These are phyloP conservation scores for Lycocorax pyrrhopterus DNA, from an alignment of 2,113 vertebrate genomes.

Conservation along the genomic window DNA sequence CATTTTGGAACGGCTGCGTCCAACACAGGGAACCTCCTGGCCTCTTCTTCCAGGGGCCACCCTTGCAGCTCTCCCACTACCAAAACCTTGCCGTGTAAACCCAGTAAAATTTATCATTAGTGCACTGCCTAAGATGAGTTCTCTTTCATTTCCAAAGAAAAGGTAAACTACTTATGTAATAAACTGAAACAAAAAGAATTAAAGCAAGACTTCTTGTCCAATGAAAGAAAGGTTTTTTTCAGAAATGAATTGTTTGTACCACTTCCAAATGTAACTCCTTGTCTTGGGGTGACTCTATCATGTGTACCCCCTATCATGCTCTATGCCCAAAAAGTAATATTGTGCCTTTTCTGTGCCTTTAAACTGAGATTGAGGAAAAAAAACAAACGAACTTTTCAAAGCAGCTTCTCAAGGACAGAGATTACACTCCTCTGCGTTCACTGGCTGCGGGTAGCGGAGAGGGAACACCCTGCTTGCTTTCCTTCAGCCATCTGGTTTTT, in stretches of 20 bases:
- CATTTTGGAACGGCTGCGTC: neutral
- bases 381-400: no score
- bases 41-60: neutral
- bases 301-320: no score
- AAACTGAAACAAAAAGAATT: neutral
- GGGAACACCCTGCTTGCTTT: no score
- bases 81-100: neutral
- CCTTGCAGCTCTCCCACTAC: neutral
- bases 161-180: neutral
- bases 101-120: neutral
- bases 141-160: neutral
- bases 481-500: no score
- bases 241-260: neutral
- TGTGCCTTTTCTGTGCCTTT: no score
- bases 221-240: neutral
- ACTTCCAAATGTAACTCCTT: neutral
- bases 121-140: neutral
- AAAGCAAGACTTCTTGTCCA: neutral
- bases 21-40: rapidly evolving
- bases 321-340: no score
- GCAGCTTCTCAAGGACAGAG: no score
- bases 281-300: no score
- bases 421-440: no score
- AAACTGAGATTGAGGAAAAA: no score
- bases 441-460: no score